Evolutionary conservation across 2,113 vertebrate species (phyloP).

Genomic region (Lophotis ruficrista): DNA sequence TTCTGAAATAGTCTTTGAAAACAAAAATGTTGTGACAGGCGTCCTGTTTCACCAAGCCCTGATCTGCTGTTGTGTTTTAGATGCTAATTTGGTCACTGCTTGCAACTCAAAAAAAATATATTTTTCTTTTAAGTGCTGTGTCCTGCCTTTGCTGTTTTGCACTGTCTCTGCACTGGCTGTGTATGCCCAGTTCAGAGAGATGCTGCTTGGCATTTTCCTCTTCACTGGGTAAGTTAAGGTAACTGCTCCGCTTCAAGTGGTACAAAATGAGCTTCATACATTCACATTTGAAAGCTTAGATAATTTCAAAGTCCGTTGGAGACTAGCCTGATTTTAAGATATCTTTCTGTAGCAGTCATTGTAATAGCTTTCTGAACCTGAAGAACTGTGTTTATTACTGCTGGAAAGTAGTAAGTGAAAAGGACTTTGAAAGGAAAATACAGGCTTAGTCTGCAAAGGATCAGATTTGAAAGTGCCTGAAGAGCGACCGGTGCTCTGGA

Average conservation of each 20-base stretch:
- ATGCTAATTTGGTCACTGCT: neutral
- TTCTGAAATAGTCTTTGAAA: neutral
- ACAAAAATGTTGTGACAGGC: neutral
- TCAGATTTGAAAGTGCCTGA: neutral
- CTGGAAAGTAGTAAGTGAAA: neutral
- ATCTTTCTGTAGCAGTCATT: neutral
- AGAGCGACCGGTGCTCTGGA: neutral
- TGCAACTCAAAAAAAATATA: neutral
- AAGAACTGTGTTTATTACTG: conserved; percentile 27
- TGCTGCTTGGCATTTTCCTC: neutral
- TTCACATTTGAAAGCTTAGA: neutral
- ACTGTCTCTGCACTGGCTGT: neutral
- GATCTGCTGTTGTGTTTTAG: neutral
- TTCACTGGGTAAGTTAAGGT: conserved; percentile 10
- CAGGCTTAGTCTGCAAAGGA: neutral
- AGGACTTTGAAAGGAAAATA: neutral
- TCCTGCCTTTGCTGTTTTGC: neutral
- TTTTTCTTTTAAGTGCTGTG: neutral
- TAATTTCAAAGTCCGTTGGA: neutral
- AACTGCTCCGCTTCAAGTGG: neutral
- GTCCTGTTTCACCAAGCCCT: neutral
- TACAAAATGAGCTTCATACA: neutral
- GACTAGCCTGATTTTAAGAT: neutral
- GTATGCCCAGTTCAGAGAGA: neutral
- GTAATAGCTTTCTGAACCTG: neutral